Evolutionary conservation across 2,797 vertebrate genomes (phyloP).

Genomic region (Erpetoichthys calabaricus): DNA sequence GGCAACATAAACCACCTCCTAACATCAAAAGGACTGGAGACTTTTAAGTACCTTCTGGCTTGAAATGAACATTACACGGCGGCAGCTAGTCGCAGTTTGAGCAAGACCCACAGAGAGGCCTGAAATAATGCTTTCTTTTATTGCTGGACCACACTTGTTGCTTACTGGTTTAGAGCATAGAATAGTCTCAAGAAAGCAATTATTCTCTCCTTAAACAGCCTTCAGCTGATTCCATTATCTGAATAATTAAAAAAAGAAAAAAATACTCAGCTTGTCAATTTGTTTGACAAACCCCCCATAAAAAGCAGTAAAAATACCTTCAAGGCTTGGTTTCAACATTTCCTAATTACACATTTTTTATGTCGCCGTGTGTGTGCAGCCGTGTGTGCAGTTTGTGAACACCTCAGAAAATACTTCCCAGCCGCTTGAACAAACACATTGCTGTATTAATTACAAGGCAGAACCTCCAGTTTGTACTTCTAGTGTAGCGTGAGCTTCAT

Average conservation of each 20-base stretch:
- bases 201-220: neutral
- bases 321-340: neutral
- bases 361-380: neutral
- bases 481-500: conserved; percentile 24
- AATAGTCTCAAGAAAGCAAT: neutral
- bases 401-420: neutral
- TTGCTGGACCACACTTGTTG: too few relatives aligned
- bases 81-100: too few relatives aligned
- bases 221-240: neutral
- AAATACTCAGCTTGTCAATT: neutral
- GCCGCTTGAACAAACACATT: neutral
- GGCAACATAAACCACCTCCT: too few relatives aligned
- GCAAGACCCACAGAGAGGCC: too few relatives aligned
- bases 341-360: neutral
- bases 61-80: too few relatives aligned
- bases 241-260: neutral
- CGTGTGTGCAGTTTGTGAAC: neutral
- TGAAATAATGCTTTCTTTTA: too few relatives aligned
- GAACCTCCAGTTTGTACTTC: conserved; percentile 12
- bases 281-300: neutral
- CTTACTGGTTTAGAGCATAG: too few relatives aligned
- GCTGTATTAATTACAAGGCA: conserved; percentile 10
- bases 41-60: too few relatives aligned
- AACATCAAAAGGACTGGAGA: too few relatives aligned
- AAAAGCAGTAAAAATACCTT: neutral